These are phyloP conservation scores for Glomeris marginata DNA, from an alignment of 2,888 invertebrate genomes.

Conservation along the genomic window DNA sequence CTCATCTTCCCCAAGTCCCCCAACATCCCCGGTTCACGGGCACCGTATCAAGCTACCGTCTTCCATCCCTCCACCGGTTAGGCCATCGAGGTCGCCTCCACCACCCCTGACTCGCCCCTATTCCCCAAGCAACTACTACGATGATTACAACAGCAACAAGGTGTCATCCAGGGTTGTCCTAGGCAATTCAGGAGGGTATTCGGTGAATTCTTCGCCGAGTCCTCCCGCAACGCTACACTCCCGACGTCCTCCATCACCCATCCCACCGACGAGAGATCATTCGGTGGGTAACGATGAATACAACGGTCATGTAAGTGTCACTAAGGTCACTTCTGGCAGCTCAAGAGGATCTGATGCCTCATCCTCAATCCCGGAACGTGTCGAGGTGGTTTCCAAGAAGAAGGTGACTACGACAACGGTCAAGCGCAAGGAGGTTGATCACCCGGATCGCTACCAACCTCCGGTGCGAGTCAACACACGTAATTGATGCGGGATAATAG, in stretches of 20 bases:
- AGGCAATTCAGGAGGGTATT: neutral
- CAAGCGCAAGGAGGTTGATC: slow-evolving; percentile 8
- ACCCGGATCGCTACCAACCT: slow-evolving; percentile 4
- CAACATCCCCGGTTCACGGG: slow-evolving; percentile 4
- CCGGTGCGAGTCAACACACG: no score
- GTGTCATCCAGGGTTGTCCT: no score
- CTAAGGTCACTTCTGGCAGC: slow-evolving; percentile 8
- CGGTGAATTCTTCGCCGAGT: slow-evolving; percentile 5
- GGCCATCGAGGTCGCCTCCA: slow-evolving; percentile 4
- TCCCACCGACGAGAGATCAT: neutral
- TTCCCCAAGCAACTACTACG: slow-evolving; percentile 6
- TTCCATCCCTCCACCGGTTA: slow-evolving; percentile 7
- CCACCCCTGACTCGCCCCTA: slow-evolving; percentile 9
- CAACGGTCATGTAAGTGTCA: neutral
- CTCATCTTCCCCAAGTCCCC: slow-evolving; percentile 5
- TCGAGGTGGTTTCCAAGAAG: neutral
- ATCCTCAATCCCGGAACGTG: neutral
- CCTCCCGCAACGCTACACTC: neutral
- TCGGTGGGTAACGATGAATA: slow-evolving; percentile 9
- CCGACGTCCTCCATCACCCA: slow-evolving; percentile 4
- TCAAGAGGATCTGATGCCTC: neutral
- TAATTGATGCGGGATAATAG: no score
- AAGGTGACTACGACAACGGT: slow-evolving; percentile 9
- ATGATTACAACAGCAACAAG: neutral
- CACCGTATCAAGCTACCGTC: slow-evolving; percentile 8